These are phyloP conservation scores for Trachurus trachurus DNA, from an alignment of 2,797 vertebrate genomes.

Conservation along the genomic window DNA sequence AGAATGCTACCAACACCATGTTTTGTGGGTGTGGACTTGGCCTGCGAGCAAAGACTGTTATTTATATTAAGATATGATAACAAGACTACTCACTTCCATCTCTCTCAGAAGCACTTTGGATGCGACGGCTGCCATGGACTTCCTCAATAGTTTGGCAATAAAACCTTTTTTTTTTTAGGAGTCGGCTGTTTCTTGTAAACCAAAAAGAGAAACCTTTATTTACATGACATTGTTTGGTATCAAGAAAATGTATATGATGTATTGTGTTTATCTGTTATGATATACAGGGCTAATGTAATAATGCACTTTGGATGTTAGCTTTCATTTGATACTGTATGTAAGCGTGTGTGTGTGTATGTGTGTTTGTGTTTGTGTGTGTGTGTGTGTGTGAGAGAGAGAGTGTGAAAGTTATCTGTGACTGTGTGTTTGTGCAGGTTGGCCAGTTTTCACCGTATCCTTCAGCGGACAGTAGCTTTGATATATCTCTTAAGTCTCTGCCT, in stretches of 20 bases:
- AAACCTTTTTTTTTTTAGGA: slow-evolving; percentile 22
- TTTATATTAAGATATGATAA: slow-evolving; percentile 82
- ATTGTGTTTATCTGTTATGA: slow-evolving; percentile 76
- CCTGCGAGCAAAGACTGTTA: slow-evolving; percentile 71
- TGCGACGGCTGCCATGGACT: slow-evolving; percentile 50
- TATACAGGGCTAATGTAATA: slow-evolving; percentile 80
- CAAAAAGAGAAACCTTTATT: slow-evolving; percentile 62
- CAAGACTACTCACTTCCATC: slow-evolving; percentile 80
- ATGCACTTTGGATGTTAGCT: slow-evolving; percentile 84
- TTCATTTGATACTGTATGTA: slow-evolving; percentile 55
- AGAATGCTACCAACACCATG: slow-evolving; percentile 53
- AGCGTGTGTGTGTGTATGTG: slow-evolving; percentile 12
- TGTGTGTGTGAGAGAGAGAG: not conserved
- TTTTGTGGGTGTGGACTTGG: slow-evolving; percentile 55
- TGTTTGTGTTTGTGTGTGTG: slow-evolving; percentile 16
- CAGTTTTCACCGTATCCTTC: slow-evolving; percentile 61
- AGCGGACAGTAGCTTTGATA: slow-evolving; percentile 44
- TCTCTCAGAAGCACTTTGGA: slow-evolving; percentile 86
- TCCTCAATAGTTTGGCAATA: slow-evolving; percentile 36
- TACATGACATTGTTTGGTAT: slow-evolving; percentile 59
- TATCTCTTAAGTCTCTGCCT: slow-evolving; percentile 46
- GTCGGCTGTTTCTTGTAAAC: slow-evolving; percentile 50
- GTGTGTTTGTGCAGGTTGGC: slow-evolving; percentile 64
- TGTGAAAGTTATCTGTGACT: slow-evolving; percentile 19
- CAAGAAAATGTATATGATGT: slow-evolving; percentile 70